phyloP scores from a whole-genome alignment of 37 sponge, comb jelly and placozoan genomes.

The Diacarnus erythraeanus region DNA sequence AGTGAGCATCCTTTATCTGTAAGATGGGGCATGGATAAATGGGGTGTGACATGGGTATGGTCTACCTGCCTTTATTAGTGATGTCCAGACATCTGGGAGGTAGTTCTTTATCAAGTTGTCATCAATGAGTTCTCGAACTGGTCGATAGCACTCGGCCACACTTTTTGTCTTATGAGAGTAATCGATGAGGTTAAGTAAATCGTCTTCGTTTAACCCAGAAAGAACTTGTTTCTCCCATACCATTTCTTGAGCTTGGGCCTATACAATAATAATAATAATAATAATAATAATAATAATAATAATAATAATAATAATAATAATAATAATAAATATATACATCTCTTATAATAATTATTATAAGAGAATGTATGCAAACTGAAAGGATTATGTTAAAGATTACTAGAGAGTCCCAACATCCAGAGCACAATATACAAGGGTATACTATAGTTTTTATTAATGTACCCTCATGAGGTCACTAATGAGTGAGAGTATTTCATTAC shows the following conservation, averaged over 20 bases:
- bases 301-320: too few relatives aligned
- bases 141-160: constrained; percentile 61
- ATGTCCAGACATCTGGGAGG: constrained; percentile 52
- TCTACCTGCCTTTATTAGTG: constrained; percentile 32
- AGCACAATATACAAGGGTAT: neutral
- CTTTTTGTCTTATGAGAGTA: constrained; percentile 54
- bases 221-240: constrained; percentile 45
- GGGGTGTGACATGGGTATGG: neutral
- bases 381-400: neutral
- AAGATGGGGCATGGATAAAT: neutral
- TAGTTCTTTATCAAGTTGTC: constrained; percentile 42
- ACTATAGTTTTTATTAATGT: neutral
- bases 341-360: neutral
- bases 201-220: constrained; percentile 7
- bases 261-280: neutral
- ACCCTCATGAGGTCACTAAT: constrained; percentile 64
- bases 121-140: constrained; percentile 52
- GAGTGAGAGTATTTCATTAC: constrained; percentile 35
- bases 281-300: too few relatives aligned
- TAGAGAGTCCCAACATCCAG: neutral
- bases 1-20: constrained; percentile 67
- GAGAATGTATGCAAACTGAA: neutral
- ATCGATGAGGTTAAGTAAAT: constrained; percentile 17
- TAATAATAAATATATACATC: too few relatives aligned
- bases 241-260: constrained; percentile 66